Evolutionary conservation across 2,797 vertebrate species (phyloP).

Genomic region (Sebastes taczanowskii): DNA sequence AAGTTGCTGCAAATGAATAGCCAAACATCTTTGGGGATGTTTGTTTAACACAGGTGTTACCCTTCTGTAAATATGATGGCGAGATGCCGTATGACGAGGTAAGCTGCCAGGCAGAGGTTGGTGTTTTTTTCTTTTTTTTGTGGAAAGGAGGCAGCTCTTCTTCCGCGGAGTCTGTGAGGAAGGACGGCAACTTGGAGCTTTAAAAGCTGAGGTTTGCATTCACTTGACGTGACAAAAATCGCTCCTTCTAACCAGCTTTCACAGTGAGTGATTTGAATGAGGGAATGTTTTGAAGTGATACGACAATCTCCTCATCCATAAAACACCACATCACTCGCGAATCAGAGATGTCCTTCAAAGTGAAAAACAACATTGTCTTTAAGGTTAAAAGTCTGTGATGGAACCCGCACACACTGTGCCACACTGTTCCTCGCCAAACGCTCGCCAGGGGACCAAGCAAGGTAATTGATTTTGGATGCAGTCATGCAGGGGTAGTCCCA

Average conservation of each 20-base stretch:
- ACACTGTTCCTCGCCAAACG: conserved; percentile 44
- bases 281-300: conserved; percentile 41
- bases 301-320: conserved; percentile 49
- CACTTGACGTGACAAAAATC: conserved; percentile 30
- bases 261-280: conserved; percentile 36
- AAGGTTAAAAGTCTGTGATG: conserved; percentile 64
- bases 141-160: background rate
- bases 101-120: conserved; percentile 22
- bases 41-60: conserved; percentile 74
- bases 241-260: conserved; percentile 37
- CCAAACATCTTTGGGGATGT: conserved; percentile 68
- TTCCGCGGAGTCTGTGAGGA: background rate
- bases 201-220: conserved; percentile 41
- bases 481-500: conserved; percentile 70
- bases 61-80: conserved; percentile 50
- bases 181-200: background rate
- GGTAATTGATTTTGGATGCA: conserved; percentile 83
- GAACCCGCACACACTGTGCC: conserved; percentile 32
- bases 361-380: conserved; percentile 65
- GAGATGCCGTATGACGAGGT: conserved; percentile 35
- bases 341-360: conserved; percentile 74
- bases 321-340: conserved; percentile 44
- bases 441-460: conserved; percentile 69
- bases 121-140: background rate
- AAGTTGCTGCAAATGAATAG: conserved; percentile 70